Conservation (phyloP, 1,140 invertebrate species). For the Tetramorium alpestre region DNA sequence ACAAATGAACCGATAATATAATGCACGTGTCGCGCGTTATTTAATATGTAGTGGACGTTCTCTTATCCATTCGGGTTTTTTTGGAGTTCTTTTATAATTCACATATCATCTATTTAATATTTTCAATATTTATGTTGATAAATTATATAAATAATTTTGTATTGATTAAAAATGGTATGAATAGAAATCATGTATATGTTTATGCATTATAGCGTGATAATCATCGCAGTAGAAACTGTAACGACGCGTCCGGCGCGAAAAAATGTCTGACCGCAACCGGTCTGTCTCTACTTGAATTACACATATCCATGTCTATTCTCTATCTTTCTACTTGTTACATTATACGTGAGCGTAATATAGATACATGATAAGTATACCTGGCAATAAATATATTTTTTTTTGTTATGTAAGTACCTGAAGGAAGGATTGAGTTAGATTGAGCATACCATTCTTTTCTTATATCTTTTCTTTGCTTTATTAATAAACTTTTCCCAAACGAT, state of each 20-base stretch:
- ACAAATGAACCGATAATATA: not conserved
- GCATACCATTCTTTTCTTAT: not conserved
- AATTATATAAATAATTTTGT: not conserved
- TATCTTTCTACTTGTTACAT: not conserved
- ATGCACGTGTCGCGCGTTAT: not conserved
- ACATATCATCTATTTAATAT: not conserved
- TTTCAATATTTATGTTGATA: not conserved
- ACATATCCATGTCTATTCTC: not conserved
- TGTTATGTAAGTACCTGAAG: not conserved
- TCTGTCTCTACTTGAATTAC: constrained; percentile 31
- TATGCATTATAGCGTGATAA: not conserved
- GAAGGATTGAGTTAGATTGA: not conserved
- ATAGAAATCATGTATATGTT: not conserved
- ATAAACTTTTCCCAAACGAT: not conserved
- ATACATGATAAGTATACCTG: not conserved
- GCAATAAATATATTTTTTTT: not conserved
- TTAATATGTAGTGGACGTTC: not conserved
- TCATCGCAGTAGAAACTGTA: constrained; percentile 1
- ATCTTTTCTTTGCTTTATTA: not conserved
- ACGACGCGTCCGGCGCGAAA: not conserved
- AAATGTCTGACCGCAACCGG: constrained; percentile 21
- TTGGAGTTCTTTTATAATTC: not conserved
- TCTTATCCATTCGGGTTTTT: not conserved
- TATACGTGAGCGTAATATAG: not conserved
- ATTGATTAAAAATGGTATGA: not conserved